Evolutionary conservation across 2,888 invertebrate species (phyloP), one percentile per base, ranked within the genome.

Genomic region (Protonemura montana): DNA sequence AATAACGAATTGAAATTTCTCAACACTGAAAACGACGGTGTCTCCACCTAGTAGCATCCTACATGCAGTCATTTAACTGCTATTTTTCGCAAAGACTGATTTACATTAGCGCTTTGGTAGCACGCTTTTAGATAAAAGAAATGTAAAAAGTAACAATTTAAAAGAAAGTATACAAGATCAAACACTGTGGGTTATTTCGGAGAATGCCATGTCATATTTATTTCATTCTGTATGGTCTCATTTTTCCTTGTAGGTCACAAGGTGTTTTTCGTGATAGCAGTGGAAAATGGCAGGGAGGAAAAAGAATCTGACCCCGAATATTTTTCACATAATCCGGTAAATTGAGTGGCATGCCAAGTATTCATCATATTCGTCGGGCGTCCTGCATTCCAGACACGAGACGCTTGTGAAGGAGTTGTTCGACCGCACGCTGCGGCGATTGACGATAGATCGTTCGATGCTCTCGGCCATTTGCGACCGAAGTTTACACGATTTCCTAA

Each of bases 321-420:
- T 59, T 59, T 59, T 59, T 59, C 59, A 21, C 59, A 59, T 59
- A 59, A 59, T 59, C 21, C 59, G 59, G 59, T 59, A 59, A 59
- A 59, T 59, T 59, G 59, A 59, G 59, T 59, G 59, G 59, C 59
- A 59, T 59, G 59, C 59, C 59, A 59, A 59, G 59, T 59, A 59
- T 59, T 10, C 59, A 59, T 59, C 59, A 59, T 59, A 59, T 59
- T 59, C 59, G 59, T 59, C 21, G 59, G 59, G 59, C 59, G 59
- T 59, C 59, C 21, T 59, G 59, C 7, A 59, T 59, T 59, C 59
- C 59, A 16, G 21, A 21, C 16, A 59, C 59, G 59, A 59, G 3
- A 10, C 59, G 59, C 59, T 21, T 59, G 59, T 10, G 21, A 21
- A 59, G 59, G 6, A 21, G 59, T 21, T 59, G 3, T 3, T 59